Conservation (phyloP, 2,888 invertebrate genomes). For the Elegia similella region DNA sequence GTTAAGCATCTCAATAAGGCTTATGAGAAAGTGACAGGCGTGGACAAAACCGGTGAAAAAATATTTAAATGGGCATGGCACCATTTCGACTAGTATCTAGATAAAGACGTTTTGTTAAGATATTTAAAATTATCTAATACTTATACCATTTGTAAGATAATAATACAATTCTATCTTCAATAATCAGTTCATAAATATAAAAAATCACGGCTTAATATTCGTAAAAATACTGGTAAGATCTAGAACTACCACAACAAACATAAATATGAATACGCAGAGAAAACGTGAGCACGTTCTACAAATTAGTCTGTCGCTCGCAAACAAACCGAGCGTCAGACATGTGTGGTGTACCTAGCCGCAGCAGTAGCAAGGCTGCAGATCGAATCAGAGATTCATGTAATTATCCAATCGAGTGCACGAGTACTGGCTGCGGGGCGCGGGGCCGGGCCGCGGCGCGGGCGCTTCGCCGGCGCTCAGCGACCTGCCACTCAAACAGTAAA, state of each 20-base stretch:
- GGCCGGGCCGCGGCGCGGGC: slow-evolving; percentile 16
- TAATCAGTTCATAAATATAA: neutral
- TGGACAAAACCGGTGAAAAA: no score
- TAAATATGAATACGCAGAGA: neutral
- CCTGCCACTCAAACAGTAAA: no score
- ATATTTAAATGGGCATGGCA: no score
- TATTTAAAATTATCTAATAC: no score
- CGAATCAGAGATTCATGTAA: slow-evolving; percentile 61
- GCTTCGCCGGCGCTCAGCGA: slow-evolving; percentile 22
- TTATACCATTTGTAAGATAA: no score
- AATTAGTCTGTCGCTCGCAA: neutral
- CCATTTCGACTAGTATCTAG: no score
- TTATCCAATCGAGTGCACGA: slow-evolving; percentile 73
- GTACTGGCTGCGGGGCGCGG: slow-evolving; percentile 45
- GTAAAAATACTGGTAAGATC: neutral
- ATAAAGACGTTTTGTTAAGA: no score
- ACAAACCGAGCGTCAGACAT: neutral
- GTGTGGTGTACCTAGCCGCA: slow-evolving; percentile 23
- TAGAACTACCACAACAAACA: slow-evolving; percentile 4
- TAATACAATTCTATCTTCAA: no score
- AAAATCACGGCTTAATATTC: no score
- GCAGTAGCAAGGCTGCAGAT: slow-evolving; percentile 58
- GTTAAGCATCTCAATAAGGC: no score
- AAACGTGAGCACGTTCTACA: slow-evolving; percentile 11
- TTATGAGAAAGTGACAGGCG: no score